These are phyloP conservation scores for Bicyclus anynana DNA, from an alignment of 1,140 invertebrate species.

Conservation along the genomic window DNA sequence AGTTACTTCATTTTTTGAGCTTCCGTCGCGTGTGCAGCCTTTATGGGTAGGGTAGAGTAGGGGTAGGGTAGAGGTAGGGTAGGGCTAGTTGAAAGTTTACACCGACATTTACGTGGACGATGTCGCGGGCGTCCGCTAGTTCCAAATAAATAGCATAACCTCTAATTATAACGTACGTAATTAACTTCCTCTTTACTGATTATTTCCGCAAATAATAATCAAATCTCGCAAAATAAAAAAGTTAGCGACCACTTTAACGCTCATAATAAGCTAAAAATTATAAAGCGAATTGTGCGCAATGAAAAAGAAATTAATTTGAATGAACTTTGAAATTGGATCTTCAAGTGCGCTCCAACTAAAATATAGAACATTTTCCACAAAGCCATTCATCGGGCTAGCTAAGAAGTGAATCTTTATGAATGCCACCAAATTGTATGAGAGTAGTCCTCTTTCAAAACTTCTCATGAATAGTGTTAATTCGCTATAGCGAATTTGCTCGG, in stretches of 20 bases:
- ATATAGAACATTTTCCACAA: slow-evolving; percentile 71
- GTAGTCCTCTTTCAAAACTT: slow-evolving; percentile 75
- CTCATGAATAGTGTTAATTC: slow-evolving; percentile 71
- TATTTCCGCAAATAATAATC: neutral
- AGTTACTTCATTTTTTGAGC: no score
- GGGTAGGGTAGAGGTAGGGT: no score
- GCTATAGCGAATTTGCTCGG: slow-evolving; percentile 73
- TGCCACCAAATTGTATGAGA: slow-evolving; percentile 75
- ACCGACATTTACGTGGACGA: no score
- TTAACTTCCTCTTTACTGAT: neutral
- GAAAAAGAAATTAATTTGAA: slow-evolving; percentile 32
- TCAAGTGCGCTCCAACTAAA: slow-evolving; percentile 45
- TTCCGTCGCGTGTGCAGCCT: no score
- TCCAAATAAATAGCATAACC: no score
- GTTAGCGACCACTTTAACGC: slow-evolving; percentile 16
- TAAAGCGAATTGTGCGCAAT: slow-evolving; percentile 28
- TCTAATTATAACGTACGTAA: no score
- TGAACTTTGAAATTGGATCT: slow-evolving; percentile 51
- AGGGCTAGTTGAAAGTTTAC: no score
- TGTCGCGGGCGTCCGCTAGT: no score
- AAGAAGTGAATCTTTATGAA: slow-evolving; percentile 75
- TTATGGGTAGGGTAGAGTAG: no score
- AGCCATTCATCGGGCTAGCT: slow-evolving; percentile 67
- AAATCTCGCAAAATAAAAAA: slow-evolving; percentile 17
- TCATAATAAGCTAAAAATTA: slow-evolving; percentile 25